Base-by-base conservation (phyloP, 2,888 invertebrate species). In the Diachrysia chrysitis region DNA sequence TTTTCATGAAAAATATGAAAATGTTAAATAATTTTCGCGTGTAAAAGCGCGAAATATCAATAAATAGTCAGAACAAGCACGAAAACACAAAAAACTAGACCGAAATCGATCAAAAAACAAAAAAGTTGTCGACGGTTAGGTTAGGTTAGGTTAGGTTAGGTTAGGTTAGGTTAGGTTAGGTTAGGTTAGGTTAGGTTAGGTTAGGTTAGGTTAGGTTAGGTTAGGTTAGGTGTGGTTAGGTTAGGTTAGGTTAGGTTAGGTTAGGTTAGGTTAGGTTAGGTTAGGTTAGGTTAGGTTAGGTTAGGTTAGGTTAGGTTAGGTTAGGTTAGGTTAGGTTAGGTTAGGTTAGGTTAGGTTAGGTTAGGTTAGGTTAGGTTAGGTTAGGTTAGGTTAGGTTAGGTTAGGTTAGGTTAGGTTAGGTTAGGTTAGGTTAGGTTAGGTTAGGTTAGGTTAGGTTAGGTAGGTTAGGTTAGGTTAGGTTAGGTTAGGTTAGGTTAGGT, bases 331-430 rank as follows among this genome's bases (percentile, higher is more conserved):
- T 57, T 53, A 35, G 57, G 59, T 60, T 57, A 57, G n/a, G n/a
- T n/a, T n/a, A n/a, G n/a, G n/a, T n/a, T n/a, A n/a, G n/a, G 64
- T 64, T 69, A 64, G 64, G 69, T 69, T 64, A 64, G 51, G 69
- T 64, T 64, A 64, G 64, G 69, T 64, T 63, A 64, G 59, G 63
- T 63, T n/a, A n/a, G n/a, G n/a, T n/a, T n/a, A n/a, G n/a, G n/a
- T n/a, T n/a, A n/a, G n/a, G n/a, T n/a, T n/a, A n/a, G 32, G 32
- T 32, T 59, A 58, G 55, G 59, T 59, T 60, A 63, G 63, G 69
- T 70, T 70, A 70, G 66, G 70, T 70, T 70, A 70, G 66, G 70
- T 70, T 70, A 70, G 66, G 70, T 70, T 70, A 70, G 66, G 70
- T 70, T 70, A 70, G 66, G 70, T 70, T 70, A 70, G 66, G 70